A percentile compares a stretch with the other conserved stretches of the same genome.
phyloP scores from a whole-genome alignment of 1,140 invertebrate genomes.

The Dreissena rostriformis region DNA sequence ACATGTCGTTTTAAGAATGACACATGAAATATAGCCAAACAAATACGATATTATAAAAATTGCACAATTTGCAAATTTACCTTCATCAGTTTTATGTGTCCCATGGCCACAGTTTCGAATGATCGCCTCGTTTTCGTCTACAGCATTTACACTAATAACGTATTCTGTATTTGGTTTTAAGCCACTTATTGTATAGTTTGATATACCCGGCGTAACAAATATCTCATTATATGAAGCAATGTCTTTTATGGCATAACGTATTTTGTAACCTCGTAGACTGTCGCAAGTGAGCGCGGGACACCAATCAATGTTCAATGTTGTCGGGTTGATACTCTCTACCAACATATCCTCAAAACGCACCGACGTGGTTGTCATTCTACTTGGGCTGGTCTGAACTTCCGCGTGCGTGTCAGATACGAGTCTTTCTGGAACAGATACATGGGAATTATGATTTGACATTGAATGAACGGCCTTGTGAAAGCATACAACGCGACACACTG shows the following conservation, averaged over 20 bases:
- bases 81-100: conserved; percentile 31
- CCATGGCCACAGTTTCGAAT: conserved; percentile 35
- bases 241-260: conserved; percentile 53
- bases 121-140: conserved; percentile 36
- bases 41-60: too few relatives aligned
- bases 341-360: conserved; percentile 47
- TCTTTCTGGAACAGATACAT: too few relatives aligned
- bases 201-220: conserved; percentile 52
- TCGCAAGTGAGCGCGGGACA: conserved; percentile 10
- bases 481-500: too few relatives aligned
- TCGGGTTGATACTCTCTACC: conserved; percentile 39
- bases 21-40: too few relatives aligned
- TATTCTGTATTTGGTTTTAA: conserved; percentile 49
- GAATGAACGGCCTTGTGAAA: too few relatives aligned
- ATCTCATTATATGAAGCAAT: conserved; percentile 49
- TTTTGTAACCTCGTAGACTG: conserved; percentile 45
- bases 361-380: background rate
- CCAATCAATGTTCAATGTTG: conserved; percentile 47
- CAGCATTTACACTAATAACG: conserved; percentile 49
- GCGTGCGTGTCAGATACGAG: background rate
- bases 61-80: conserved; percentile 3
- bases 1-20: too few relatives aligned
- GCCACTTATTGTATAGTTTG: conserved; percentile 45
- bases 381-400: conserved; percentile 6
- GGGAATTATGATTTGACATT: too few relatives aligned